Evolutionary conservation across 2,888 invertebrate genomes (phyloP).

Genomic region (Criorhina ranunculi): DNA sequence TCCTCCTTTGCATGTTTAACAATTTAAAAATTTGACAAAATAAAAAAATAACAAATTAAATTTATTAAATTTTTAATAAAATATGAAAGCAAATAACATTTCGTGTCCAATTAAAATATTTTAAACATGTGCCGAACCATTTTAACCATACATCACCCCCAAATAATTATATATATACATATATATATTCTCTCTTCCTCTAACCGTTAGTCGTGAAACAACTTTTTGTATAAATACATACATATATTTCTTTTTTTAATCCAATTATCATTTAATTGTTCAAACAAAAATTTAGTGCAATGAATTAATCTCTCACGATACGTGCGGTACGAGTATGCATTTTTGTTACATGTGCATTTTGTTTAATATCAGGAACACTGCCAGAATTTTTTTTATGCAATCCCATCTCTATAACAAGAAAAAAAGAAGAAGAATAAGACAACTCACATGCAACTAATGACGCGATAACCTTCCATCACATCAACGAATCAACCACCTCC

Average conservation of each 20-base stretch:
- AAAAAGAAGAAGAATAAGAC: neutral
- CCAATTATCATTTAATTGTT: slow-evolving; percentile 73
- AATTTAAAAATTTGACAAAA: slow-evolving; percentile 26
- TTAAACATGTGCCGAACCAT: slow-evolving; percentile 54
- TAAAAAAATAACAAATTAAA: slow-evolving; percentile 21
- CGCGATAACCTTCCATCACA: slow-evolving; percentile 54
- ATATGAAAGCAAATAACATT: slow-evolving; percentile 45
- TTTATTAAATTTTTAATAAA: slow-evolving; percentile 50
- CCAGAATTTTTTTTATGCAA: slow-evolving; percentile 48
- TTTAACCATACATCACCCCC: slow-evolving; percentile 73
- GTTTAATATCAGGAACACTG: slow-evolving; percentile 13
- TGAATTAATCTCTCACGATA: slow-evolving; percentile 28
- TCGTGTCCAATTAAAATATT: slow-evolving; percentile 66
- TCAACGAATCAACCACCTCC: slow-evolving; percentile 28
- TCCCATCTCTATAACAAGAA: slow-evolving; percentile 2
- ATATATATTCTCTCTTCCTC: neutral
- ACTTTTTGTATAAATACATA: too few species aligned
- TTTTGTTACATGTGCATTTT: slow-evolving; percentile 30
- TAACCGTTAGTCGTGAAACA: slow-evolving; percentile 16
- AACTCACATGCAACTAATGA: slow-evolving; percentile 9
- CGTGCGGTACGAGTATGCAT: slow-evolving; percentile 19
- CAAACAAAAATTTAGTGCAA: slow-evolving; percentile 36
- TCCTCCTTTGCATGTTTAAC: slow-evolving; percentile 8
- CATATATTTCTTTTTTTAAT: slow-evolving; percentile 3
- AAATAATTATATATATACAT: too few species aligned